These are phyloP conservation scores for Phaethon lepturus DNA, from an alignment of 2,113 vertebrate species.

Conservation along the genomic window DNA sequence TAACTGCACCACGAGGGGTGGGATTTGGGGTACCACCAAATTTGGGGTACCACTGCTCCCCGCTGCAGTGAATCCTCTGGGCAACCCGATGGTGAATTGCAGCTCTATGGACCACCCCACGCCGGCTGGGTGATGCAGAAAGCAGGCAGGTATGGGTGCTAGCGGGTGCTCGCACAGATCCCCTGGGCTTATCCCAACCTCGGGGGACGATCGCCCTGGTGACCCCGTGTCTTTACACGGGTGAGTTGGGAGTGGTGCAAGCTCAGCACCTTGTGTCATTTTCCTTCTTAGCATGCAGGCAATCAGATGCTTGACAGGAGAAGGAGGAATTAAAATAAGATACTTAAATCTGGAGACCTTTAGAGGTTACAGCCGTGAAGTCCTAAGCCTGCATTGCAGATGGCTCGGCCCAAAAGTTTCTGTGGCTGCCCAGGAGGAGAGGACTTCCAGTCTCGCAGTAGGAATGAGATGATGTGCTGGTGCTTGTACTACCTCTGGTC, in stretches of 20 bases:
- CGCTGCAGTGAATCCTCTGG: neutral
- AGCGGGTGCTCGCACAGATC: neutral
- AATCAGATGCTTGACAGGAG: slow-evolving; percentile 34
- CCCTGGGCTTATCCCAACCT: neutral
- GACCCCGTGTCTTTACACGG: neutral
- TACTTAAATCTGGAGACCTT: slow-evolving; percentile 44
- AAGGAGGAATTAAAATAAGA: slow-evolving; percentile 49
- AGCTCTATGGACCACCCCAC: neutral
- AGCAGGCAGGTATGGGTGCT: neutral
- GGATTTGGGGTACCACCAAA: neutral
- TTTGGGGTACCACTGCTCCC: neutral
- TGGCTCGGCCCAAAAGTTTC: neutral
- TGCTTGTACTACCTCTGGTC: neutral
- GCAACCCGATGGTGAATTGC: neutral
- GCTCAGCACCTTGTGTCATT: slow-evolving; percentile 54
- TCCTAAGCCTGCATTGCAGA: slow-evolving; percentile 50
- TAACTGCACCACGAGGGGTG: neutral
- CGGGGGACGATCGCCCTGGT: neutral
- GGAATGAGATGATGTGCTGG: neutral
- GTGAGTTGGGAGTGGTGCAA: slow-evolving; percentile 21
- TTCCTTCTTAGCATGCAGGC: slow-evolving; percentile 21
- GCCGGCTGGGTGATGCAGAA: neutral
- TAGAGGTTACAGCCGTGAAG: neutral
- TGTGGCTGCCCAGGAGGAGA: neutral
- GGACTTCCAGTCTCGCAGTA: accelerated